A percentile compares a stretch with the other conserved stretches of the same genome.
phyloP scores from a whole-genome alignment of 2,888 invertebrate species.

The Thera britannica region DNA sequence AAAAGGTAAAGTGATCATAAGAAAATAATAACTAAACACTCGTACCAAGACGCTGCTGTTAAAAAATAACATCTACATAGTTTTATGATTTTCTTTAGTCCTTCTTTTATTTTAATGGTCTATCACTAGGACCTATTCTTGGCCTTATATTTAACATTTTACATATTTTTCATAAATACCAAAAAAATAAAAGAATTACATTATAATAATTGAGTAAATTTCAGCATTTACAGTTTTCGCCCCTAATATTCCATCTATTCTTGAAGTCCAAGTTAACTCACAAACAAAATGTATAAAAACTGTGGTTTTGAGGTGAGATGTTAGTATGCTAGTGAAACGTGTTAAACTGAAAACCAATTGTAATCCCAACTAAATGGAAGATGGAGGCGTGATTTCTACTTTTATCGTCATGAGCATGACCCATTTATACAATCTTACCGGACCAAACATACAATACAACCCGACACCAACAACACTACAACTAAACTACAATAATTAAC shows the following conservation, averaged over 20 bases:
- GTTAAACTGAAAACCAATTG: slow-evolving; percentile 49
- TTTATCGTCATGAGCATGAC: slow-evolving; percentile 29
- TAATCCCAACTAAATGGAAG: slow-evolving; percentile 49
- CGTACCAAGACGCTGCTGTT: slow-evolving; percentile 85
- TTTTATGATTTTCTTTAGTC: slow-evolving; percentile 56
- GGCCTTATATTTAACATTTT: slow-evolving; percentile 32
- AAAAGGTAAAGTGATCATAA: slow-evolving; percentile 55
- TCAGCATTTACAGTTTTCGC: slow-evolving; percentile 80
- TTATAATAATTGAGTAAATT: slow-evolving; percentile 11
- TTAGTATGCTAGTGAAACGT: slow-evolving; percentile 76
- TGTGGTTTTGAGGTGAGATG: slow-evolving; percentile 68
- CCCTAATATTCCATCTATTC: slow-evolving; percentile 81
- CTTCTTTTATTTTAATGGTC: slow-evolving; percentile 53
- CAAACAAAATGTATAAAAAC: slow-evolving; percentile 55
- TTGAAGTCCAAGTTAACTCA: slow-evolving; percentile 82
- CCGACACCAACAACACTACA: slow-evolving; percentile 47
- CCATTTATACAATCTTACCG: slow-evolving; percentile 29
- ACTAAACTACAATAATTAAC: slow-evolving; percentile 59
- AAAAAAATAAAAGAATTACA: slow-evolving; percentile 56
- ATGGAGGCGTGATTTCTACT: slow-evolving; percentile 34
- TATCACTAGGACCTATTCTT: slow-evolving; percentile 38
- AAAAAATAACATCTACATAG: slow-evolving; percentile 57
- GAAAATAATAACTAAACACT: slow-evolving; percentile 76
- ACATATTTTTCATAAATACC: slow-evolving; percentile 18
- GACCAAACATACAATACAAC: slow-evolving; percentile 47